Percentiles rank a stretch among this genome's conserved stretches.
These are phyloP conservation scores for Drosophila histrio DNA, from an alignment of 2,888 invertebrate genomes.

Conservation along the genomic window DNA sequence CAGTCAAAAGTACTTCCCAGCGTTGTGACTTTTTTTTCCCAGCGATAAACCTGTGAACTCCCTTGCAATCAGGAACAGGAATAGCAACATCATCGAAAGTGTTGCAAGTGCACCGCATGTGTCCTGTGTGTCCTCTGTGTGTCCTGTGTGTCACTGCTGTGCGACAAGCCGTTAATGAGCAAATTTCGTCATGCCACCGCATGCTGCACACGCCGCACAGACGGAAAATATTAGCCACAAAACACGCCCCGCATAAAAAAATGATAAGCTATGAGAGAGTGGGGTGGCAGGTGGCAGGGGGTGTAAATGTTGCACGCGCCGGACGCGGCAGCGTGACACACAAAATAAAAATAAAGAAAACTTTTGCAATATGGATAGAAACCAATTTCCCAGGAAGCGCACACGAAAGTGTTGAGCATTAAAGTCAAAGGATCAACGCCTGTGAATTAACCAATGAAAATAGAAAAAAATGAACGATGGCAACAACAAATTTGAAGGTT, in stretches of 20 bases:
- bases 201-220: slow-evolving; percentile 32
- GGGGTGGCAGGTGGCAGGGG: neutral
- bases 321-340: slow-evolving; percentile 58
- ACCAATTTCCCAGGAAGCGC: slow-evolving; percentile 76
- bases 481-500: slow-evolving; percentile 18
- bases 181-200: slow-evolving; percentile 59
- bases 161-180: slow-evolving; percentile 72
- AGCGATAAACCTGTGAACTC: slow-evolving; percentile 47
- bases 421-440: slow-evolving; percentile 82
- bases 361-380: slow-evolving; percentile 67
- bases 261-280: slow-evolving; percentile 21
- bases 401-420: slow-evolving; percentile 79
- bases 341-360: slow-evolving; percentile 38
- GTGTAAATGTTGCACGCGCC: slow-evolving; percentile 53
- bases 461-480: neutral
- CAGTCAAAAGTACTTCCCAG: neutral
- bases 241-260: slow-evolving; percentile 79
- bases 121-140: slow-evolving; percentile 11
- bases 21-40: slow-evolving; percentile 19
- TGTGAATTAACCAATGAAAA: slow-evolving; percentile 63
- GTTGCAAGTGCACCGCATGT: slow-evolving; percentile 79
- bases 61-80: slow-evolving; percentile 56
- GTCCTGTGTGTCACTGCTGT: slow-evolving; percentile 42
- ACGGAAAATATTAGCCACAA: slow-evolving; percentile 83
- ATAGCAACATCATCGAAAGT: slow-evolving; percentile 47